phyloP scores from a whole-genome alignment of 37 sponge, comb jelly and placozoan genomes.

The Haliclona indistincta region DNA sequence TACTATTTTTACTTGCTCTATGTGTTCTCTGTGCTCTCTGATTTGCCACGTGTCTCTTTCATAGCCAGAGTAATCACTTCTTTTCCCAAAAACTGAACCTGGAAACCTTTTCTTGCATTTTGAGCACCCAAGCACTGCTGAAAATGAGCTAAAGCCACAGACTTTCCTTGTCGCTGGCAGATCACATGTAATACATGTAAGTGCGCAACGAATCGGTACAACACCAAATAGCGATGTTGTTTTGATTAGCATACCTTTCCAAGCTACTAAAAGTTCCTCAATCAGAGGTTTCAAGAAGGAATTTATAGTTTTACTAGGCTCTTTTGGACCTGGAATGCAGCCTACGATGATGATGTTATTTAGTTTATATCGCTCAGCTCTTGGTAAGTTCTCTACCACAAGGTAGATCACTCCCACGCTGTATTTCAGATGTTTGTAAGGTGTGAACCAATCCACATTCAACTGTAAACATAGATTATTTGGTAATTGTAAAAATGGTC shows the following conservation, averaged over 20 bases:
- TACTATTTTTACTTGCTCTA: background rate
- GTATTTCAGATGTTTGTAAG: slow-evolving; percentile 37
- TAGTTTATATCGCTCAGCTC: slow-evolving; percentile 25
- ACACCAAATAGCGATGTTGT: background rate
- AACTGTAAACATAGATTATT: slow-evolving; percentile 19
- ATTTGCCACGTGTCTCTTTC: slow-evolving; percentile 13
- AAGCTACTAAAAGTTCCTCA: slow-evolving; percentile 21
- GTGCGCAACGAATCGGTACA: slow-evolving; percentile 25
- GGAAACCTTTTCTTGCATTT: slow-evolving; percentile 31
- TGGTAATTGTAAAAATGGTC: slow-evolving; percentile 23
- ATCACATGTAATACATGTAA: slow-evolving; percentile 52
- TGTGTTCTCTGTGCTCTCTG: slow-evolving; percentile 12
- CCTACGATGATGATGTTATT: slow-evolving; percentile 57
- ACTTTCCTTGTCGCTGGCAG: slow-evolving; percentile 56
- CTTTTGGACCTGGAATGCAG: slow-evolving; percentile 52
- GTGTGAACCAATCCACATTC: slow-evolving; percentile 68
- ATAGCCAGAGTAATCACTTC: slow-evolving; percentile 27
- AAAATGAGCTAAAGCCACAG: slow-evolving; percentile 48
- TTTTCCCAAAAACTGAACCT: slow-evolving; percentile 29
- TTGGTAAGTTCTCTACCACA: slow-evolving; percentile 55
- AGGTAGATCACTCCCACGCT: slow-evolving; percentile 62
- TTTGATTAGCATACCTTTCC: background rate
- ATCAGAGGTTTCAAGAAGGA: slow-evolving; percentile 55
- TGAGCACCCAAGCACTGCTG: slow-evolving; percentile 26
- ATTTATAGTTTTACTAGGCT: slow-evolving; percentile 45